Evolutionary conservation across 2,888 invertebrate species (phyloP).

Genomic region (Heliconius sara): DNA sequence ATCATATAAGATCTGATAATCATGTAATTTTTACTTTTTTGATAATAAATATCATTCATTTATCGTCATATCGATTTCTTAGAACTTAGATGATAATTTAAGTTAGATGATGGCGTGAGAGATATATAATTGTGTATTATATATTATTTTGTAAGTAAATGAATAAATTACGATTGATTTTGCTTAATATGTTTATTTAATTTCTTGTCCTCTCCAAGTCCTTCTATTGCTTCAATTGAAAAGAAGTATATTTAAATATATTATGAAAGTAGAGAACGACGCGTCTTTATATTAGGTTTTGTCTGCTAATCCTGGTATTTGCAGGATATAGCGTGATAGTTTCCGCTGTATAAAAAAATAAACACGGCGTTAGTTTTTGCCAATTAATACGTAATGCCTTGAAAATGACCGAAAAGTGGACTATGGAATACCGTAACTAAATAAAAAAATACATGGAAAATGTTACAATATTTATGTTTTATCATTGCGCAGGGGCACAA

Average conservation of each 20-base stretch:
- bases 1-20: conserved; percentile 3
- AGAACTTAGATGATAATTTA: conserved; percentile 5
- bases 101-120: conserved; percentile 13
- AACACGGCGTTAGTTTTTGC: too few species aligned
- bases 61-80: conserved; percentile 7
- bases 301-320: not conserved
- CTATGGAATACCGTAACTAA: too few species aligned
- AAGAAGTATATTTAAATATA: too few species aligned
- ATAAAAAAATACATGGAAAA: too few species aligned
- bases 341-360: too few species aligned
- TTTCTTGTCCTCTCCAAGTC: not conserved
- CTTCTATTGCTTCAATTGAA: not conserved
- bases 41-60: not conserved
- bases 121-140: conserved; percentile 39
- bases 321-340: not conserved
- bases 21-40: not conserved
- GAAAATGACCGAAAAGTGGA: too few species aligned
- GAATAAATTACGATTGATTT: conserved; percentile 48
- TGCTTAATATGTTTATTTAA: conserved; percentile 40
- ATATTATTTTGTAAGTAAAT: conserved; percentile 47
- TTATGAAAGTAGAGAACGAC: too few species aligned
- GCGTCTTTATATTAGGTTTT: not conserved
- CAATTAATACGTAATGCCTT: too few species aligned
- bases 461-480: too few species aligned
- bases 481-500: too few species aligned